A percentile compares a stretch with the other conserved stretches of the same genome.
Evolutionary conservation across 30 jellyfish, hydroid and myxozoan genomes (phyloP).

Genomic region (Nemopilema nomurai): DNA sequence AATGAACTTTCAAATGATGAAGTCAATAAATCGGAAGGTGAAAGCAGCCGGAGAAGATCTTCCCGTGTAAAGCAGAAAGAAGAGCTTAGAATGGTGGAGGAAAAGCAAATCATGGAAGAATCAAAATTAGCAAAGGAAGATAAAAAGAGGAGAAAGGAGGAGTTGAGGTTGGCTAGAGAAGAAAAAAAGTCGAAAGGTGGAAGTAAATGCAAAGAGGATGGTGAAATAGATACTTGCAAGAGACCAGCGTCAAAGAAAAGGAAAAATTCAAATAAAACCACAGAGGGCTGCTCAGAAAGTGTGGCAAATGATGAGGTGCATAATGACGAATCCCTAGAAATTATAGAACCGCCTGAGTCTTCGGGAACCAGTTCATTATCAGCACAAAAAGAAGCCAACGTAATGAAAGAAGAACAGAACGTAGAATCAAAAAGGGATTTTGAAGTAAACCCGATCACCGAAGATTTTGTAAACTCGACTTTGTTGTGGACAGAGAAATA

Average conservation of each 20-base stretch:
- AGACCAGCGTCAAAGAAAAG: conserved; percentile 43
- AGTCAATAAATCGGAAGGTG: background rate
- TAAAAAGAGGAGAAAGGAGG: background rate
- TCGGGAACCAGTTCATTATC: background rate
- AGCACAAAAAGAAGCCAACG: background rate
- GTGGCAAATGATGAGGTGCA: background rate
- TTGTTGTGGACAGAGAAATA: conserved; percentile 96
- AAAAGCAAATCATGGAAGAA: background rate
- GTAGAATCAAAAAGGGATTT: background rate
- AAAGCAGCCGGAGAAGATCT: conserved; percentile 44
- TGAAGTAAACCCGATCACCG: conserved; percentile 52
- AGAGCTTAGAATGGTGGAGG: conserved; percentile 25
- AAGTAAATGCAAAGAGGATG: background rate
- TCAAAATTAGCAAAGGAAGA: background rate
- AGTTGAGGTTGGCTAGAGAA: background rate
- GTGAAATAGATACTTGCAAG: background rate
- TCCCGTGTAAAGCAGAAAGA: conserved; percentile 48
- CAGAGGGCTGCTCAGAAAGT: background rate
- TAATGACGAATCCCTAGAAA: background rate
- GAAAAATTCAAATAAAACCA: background rate
- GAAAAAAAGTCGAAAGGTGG: background rate
- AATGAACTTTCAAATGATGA: background rate
- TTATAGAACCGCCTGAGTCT: background rate
- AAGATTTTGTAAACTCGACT: conserved; percentile 70
- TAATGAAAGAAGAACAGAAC: background rate